A percentile compares a stretch with the other conserved stretches of the same genome.
phyloP scores from a whole-genome alignment of 2,113 vertebrate genomes.

The Elachura formosa region DNA sequence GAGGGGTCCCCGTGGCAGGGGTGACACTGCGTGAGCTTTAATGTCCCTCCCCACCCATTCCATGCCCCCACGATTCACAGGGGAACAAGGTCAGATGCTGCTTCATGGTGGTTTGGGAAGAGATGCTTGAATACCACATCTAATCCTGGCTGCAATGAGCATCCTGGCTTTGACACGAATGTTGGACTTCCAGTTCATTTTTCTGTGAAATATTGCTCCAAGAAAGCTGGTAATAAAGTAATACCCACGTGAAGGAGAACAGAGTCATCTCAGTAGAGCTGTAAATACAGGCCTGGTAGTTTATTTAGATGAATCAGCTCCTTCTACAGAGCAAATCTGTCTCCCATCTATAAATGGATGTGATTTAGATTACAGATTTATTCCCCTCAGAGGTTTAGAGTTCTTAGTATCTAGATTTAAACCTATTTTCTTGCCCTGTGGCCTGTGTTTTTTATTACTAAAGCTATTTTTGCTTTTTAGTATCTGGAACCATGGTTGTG shows the following conservation, averaged over 20 bases:
- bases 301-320: slow-evolving; percentile 21
- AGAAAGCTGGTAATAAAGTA: not conserved
- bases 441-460: not conserved
- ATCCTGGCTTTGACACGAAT: not conserved
- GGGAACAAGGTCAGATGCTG: not conserved
- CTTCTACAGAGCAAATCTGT: not conserved
- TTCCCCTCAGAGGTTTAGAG: not conserved
- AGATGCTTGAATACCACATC: not conserved
- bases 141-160: not conserved
- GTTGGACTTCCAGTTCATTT: not conserved
- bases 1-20: not conserved
- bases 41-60: not conserved
- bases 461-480: not conserved
- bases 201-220: not conserved
- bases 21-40: fast-evolving
- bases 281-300: not conserved
- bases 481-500: not conserved
- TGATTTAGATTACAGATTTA: not conserved
- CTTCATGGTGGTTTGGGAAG: not conserved
- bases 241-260: not conserved
- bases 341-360: not conserved
- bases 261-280: not conserved
- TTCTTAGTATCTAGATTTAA: not conserved
- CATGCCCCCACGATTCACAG: fast-evolving
- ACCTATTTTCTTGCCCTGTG: not conserved